Evolutionary conservation across 2,797 vertebrate genomes (phyloP).

Genomic region (Cryptoprocta ferox): DNA sequence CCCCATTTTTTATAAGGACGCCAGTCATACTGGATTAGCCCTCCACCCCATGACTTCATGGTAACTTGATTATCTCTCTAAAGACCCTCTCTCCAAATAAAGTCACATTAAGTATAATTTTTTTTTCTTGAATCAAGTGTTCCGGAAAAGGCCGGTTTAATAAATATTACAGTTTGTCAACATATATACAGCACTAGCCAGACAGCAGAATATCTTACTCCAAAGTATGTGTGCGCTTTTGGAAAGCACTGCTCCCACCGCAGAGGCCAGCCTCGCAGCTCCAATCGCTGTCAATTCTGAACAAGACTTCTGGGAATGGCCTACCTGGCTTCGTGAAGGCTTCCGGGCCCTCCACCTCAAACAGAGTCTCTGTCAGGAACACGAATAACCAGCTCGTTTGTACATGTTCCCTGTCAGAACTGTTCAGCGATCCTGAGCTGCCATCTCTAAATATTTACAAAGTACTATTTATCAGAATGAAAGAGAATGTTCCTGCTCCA

Average conservation of each 20-base stretch:
- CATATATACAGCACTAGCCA: not conserved
- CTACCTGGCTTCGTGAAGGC: not conserved
- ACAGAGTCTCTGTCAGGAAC: constrained; percentile 37
- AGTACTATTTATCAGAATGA: constrained; percentile 84
- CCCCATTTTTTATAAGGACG: not conserved
- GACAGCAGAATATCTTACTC: not conserved
- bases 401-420: constrained; percentile 75
- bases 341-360: not conserved
- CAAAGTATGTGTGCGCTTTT: not conserved
- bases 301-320: constrained; percentile 22
- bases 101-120: not conserved
- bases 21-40: not conserved
- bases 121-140: not conserved
- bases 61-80: not conserved
- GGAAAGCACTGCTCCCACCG: not conserved
- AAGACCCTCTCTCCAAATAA: constrained; percentile 8
- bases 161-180: not conserved
- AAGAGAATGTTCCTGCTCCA: constrained; percentile 83
- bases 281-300: not conserved
- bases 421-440: constrained; percentile 81
- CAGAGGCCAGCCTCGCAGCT: not conserved
- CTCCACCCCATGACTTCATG: not conserved
- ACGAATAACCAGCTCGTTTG: constrained; percentile 52
- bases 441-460: constrained; percentile 87
- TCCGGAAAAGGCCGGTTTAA: not conserved